phyloP scores from a whole-genome alignment of 2,113 vertebrate species.

The Guaruba guarouba region DNA sequence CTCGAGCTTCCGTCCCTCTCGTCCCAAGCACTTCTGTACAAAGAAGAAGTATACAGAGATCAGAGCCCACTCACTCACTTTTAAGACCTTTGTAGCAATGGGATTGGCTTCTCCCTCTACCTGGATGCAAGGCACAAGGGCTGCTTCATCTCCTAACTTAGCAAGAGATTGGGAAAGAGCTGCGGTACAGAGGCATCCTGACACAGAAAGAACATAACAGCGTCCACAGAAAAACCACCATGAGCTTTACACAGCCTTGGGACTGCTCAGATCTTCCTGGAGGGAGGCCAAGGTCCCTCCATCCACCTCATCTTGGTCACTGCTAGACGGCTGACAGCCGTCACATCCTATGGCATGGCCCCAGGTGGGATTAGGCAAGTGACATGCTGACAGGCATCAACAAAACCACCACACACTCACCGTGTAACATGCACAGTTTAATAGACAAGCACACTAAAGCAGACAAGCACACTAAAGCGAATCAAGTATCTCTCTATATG shows the following conservation, averaged over 20 bases:
- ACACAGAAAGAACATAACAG: neutral
- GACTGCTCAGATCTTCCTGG: neutral
- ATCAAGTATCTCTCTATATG: neutral
- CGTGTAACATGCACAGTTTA: neutral
- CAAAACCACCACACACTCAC: neutral
- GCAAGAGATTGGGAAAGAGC: neutral
- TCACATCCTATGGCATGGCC: neutral
- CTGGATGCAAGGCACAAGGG: neutral
- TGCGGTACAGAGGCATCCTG: neutral
- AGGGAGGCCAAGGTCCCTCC: neutral
- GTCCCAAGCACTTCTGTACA: neutral
- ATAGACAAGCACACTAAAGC: neutral
- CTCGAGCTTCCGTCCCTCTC: neutral
- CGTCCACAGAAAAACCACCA: neutral
- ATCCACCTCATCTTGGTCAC: neutral
- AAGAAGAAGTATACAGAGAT: neutral
- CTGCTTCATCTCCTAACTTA: neutral
- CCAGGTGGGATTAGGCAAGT: neutral
- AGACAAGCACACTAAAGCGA: neutral
- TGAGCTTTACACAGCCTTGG: neutral
- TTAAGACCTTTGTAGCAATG: neutral
- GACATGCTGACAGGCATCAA: neutral
- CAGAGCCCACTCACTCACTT: neutral
- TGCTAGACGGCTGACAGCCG: neutral
- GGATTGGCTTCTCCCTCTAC: neutral